Conservation (phyloP, 2,797 vertebrate species). For the Steatocranus sp. region DNA sequence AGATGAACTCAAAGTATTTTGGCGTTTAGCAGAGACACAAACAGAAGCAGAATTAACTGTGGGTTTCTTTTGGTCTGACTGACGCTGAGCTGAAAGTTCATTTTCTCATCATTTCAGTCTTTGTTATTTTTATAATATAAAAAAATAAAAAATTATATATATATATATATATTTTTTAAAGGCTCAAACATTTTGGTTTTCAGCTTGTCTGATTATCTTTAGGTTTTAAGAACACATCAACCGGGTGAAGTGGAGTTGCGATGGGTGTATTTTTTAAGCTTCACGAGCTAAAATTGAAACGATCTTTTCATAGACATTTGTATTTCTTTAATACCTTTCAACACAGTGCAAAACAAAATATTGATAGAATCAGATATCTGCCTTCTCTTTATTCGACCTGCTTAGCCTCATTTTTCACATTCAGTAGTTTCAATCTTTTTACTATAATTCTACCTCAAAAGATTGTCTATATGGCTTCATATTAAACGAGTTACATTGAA, state of each 20-base stretch:
- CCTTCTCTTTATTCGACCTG: constrained; percentile 5
- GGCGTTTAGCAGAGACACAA: neutral
- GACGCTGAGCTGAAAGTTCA: neutral
- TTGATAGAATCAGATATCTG: neutral
- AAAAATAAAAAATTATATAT: neutral
- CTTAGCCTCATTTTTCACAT: constrained; percentile 37
- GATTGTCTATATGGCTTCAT: constrained; percentile 69
- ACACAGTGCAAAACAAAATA: constrained; percentile 1
- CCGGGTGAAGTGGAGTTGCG: neutral
- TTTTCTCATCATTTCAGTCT: neutral
- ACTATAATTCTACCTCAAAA: constrained; percentile 39
- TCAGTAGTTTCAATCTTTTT: constrained; percentile 60
- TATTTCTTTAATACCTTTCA: neutral
- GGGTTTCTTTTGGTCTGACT: neutral
- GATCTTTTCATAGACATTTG: neutral
- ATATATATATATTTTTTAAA: neutral
- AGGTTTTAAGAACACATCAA: neutral
- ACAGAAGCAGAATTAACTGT: no score
- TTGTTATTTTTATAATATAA: no score
- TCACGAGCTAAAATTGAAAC: neutral
- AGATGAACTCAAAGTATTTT: neutral
- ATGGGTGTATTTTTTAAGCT: neutral
- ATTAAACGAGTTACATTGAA: constrained; percentile 23
- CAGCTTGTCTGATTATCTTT: neutral
- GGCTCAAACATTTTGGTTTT: neutral